Base-by-base conservation (phyloP, 2,888 invertebrate species). In the Nemapogon koenigi region DNA sequence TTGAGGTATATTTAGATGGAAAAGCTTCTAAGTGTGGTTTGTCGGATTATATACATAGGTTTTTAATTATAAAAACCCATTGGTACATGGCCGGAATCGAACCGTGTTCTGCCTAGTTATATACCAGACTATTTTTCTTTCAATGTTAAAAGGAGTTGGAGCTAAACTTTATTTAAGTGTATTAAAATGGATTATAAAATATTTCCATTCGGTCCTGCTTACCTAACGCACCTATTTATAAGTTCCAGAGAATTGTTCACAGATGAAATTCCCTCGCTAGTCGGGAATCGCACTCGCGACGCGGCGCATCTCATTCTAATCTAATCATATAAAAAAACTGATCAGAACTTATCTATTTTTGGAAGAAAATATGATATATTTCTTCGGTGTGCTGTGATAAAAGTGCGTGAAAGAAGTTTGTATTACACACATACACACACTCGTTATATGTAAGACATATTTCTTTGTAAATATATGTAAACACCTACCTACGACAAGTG, bases 181-280 rank as follows among this genome's bases (percentile, higher is more conserved):
- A 8, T 22, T 22, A 7, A 7, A 22, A 22, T 22, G 6, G 8
- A 7, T 22, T 22, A 7, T 22, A 22, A 6, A 22, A 22, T 22
- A 7, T 16, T 31, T 31, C 2, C 17, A 31, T 16, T 15, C 8
- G 31, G 41, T 18, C 18, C 30, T 15, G 54, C 53, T 50, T 51
- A 44, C 56, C 53, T 57, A 59, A 56, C 66, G 61, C 59, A 55
- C 64, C 70, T 69, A 67, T 69, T 75, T 69, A 82, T n/a, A 83
- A 81, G 79, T 58, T 80, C 82, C 62, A 82, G 82, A 56, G 70
- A 57, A 62, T 66, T 63, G 64, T 67, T 60, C 65, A 51, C 49
- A 52, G 52, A 60, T 49, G 64, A 71, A 71, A 71, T 72, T 69
- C 75, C 62, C 58, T 45, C 47, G 59, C 55, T 72, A 73, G 75